Evolutionary conservation across 2,888 invertebrate genomes (phyloP).

Genomic region (Zeuzera pyrina): DNA sequence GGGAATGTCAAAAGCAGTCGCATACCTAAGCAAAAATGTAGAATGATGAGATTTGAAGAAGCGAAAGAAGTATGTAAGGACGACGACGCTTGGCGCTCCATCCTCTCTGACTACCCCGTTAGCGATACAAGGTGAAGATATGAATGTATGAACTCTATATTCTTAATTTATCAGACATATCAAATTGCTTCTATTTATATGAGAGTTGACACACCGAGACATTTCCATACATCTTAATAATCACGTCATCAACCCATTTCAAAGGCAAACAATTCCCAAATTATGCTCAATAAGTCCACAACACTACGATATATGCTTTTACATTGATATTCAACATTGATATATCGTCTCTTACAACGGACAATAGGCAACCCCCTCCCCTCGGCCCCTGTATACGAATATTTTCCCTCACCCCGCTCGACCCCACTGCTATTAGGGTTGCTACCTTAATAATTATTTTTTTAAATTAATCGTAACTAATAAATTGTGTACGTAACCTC

Average conservation of each 20-base stretch:
- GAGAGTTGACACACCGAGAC: no score
- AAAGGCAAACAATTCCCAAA: constrained; percentile 43
- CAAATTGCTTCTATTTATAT: no score
- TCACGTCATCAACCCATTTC: constrained; percentile 39
- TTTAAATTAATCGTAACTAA: not conserved
- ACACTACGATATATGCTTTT: constrained; percentile 43
- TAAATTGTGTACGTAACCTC: not conserved
- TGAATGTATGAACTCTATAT: no score
- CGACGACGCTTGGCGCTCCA: no score
- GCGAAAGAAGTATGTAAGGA: no score
- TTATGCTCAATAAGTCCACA: constrained; percentile 37
- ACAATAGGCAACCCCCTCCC: constrained; percentile 6
- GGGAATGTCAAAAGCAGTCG: no score
- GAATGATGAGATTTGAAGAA: no score
- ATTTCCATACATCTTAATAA: constrained; percentile 38
- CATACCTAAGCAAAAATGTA: no score
- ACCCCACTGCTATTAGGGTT: constrained; percentile 30
- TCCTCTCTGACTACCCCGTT: no score
- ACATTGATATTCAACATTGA: constrained; percentile 61
- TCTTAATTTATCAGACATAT: no score
- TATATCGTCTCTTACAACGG: constrained; percentile 38
- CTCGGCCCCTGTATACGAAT: constrained; percentile 9
- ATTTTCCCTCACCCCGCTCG: constrained; percentile 27
- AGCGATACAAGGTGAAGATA: no score
- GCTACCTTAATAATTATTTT: constrained; percentile 11